A percentile compares a stretch with the other conserved stretches of the same genome.
Conservation (phyloP, 2,888 invertebrate genomes). For the Pseudolycoriella hygida region DNA sequence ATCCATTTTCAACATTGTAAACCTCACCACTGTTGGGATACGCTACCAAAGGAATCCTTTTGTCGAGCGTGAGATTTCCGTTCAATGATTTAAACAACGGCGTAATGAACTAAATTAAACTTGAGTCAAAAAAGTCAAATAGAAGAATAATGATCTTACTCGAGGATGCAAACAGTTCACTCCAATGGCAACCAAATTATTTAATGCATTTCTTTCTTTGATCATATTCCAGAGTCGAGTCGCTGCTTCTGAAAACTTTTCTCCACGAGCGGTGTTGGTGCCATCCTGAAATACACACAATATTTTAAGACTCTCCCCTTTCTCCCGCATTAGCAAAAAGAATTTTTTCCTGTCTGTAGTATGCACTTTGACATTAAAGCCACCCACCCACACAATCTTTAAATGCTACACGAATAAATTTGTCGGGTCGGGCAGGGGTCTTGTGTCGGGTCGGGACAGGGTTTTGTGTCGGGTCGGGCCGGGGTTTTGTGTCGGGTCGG, state of each 20-base stretch:
- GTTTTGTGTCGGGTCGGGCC: too few species aligned
- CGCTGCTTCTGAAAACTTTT: constrained; percentile 56
- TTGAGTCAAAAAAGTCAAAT: background rate
- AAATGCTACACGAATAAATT: too few species aligned
- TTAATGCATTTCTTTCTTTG: constrained; percentile 39
- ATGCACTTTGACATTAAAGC: background rate
- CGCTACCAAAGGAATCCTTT: constrained; percentile 55
- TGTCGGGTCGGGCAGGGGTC: too few species aligned
- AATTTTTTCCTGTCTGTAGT: background rate
- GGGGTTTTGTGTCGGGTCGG: too few species aligned
- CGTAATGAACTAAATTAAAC: constrained; percentile 31
- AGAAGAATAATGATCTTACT: constrained; percentile 12
- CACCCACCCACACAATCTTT: too few species aligned
- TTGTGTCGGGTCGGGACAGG: too few species aligned
- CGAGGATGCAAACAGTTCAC: constrained; percentile 69
- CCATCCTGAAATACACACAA: constrained; percentile 32
- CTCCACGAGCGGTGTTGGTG: constrained; percentile 53
- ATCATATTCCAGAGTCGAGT: constrained; percentile 42
- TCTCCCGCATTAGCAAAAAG: too few species aligned
- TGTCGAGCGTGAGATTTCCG: constrained; percentile 25
- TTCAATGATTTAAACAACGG: constrained; percentile 40
- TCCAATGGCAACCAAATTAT: constrained; percentile 65
- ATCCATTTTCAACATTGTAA: constrained; percentile 26
- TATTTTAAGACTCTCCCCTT: too few species aligned
- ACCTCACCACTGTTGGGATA: constrained; percentile 77